These are phyloP conservation scores for Adelosebastes latens DNA, from an alignment of 2,797 vertebrate genomes.

Conservation along the genomic window DNA sequence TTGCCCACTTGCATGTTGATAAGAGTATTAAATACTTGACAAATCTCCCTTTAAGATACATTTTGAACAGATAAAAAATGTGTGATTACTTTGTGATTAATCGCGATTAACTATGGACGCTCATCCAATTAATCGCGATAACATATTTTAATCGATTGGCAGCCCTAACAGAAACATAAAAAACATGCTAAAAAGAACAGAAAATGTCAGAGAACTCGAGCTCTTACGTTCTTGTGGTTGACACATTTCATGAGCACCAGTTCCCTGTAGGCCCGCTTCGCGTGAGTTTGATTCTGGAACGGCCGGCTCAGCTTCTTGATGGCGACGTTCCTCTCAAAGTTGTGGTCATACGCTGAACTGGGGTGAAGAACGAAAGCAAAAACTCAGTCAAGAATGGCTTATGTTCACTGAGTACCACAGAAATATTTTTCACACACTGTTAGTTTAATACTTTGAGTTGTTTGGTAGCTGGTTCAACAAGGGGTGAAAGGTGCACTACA, in stretches of 20 bases:
- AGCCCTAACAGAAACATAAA: neutral
- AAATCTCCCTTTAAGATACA: no score
- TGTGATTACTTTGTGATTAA: no score
- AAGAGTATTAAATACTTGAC: no score
- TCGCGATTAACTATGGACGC: no score
- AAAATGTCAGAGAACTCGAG: fast-evolving
- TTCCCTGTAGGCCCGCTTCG: slow-evolving; percentile 97
- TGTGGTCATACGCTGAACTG: slow-evolving; percentile 96
- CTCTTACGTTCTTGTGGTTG: slow-evolving; percentile 98
- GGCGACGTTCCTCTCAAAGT: slow-evolving; percentile 95
- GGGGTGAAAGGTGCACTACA: neutral
- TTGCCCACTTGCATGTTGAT: no score
- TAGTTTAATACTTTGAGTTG: neutral
- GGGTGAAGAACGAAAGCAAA: slow-evolving; percentile 6
- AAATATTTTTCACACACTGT: neutral
- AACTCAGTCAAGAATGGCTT: neutral
- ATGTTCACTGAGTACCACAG: neutral
- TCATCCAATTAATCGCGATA: no score
- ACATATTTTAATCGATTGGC: no score
- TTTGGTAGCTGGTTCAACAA: neutral
- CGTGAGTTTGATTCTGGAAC: slow-evolving; percentile 98
- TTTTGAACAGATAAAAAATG: no score
- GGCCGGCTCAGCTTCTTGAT: slow-evolving; percentile 99
- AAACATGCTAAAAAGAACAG: neutral
- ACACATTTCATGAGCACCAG: slow-evolving; percentile 99